Evolutionary conservation across 2,888 invertebrate species (phyloP).

Genomic region (Morinoia aosen): DNA sequence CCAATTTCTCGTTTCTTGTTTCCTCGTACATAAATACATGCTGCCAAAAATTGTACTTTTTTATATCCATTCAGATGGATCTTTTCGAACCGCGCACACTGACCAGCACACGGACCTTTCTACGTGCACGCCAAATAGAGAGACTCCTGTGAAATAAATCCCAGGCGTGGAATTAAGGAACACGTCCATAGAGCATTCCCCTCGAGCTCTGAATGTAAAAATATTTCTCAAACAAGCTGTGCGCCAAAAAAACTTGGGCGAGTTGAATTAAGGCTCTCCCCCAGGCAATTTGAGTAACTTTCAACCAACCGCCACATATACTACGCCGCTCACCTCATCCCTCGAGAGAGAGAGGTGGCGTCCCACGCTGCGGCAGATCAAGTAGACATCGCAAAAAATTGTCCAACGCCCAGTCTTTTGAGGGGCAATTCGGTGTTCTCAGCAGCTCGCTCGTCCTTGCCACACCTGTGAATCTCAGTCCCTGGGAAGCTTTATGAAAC

Average conservation of each 20-base stretch:
- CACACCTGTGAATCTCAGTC: background rate
- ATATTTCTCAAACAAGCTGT: background rate
- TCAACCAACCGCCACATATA: background rate
- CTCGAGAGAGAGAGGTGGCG: background rate
- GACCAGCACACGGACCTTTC: background rate
- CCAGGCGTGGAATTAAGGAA: background rate
- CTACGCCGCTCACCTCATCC: background rate
- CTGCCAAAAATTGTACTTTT: background rate
- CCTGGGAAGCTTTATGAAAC: background rate
- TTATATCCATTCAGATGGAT: background rate
- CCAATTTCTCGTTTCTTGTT: no score
- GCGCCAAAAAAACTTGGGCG: background rate
- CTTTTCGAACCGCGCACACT: background rate
- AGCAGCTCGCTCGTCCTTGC: background rate
- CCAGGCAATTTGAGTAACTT: background rate
- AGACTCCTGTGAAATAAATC: background rate
- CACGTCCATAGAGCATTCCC: background rate
- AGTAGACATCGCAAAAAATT: background rate
- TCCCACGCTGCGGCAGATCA: background rate
- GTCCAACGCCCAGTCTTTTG: background rate
- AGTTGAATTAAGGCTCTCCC: background rate
- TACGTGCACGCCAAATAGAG: background rate
- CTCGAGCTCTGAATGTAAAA: background rate
- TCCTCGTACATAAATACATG: no score
- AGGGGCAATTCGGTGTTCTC: background rate